A percentile compares a stretch with the other conserved stretches of the same genome.
These are phyloP conservation scores for Daptonema setosum DNA, from an alignment of 2,888 invertebrate genomes.

Conservation along the genomic window DNA sequence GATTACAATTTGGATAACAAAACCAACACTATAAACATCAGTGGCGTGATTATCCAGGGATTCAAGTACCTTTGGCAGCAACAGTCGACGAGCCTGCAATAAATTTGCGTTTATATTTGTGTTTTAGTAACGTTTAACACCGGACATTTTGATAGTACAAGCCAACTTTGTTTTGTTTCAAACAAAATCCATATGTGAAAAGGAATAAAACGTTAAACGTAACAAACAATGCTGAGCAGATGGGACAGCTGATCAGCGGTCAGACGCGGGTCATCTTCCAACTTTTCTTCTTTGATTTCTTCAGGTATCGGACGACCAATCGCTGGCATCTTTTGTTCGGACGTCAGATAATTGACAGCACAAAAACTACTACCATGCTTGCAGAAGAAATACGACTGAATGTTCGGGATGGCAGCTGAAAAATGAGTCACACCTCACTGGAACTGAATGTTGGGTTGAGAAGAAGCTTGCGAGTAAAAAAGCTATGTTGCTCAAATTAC, in stretches of 20 bases:
- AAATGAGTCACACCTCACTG: no score
- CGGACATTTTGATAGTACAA: not conserved
- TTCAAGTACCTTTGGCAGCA: constrained; percentile 57
- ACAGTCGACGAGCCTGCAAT: constrained; percentile 44
- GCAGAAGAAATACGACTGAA: constrained; percentile 63
- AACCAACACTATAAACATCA: constrained; percentile 44
- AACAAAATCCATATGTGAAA: not conserved
- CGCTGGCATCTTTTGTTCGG: not conserved
- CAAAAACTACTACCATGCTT: constrained; percentile 70
- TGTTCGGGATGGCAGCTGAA: no score
- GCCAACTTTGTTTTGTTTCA: no score
- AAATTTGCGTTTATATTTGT: no score
- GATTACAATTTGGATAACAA: no score
- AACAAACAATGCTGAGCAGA: not conserved
- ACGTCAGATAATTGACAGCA: not conserved
- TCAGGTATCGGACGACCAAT: not conserved
- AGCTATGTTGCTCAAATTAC: no score
- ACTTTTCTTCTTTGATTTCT: not conserved
- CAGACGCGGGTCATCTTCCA: not conserved
- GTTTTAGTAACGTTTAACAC: not conserved
- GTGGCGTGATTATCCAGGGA: constrained; percentile 62
- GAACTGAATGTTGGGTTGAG: no score
- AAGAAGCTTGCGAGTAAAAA: no score
- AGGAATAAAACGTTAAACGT: not conserved
- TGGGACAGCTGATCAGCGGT: not conserved